A percentile compares a stretch with the other conserved stretches of the same genome.
These are phyloP conservation scores for Rhagonycha lutea DNA, from an alignment of 2,888 invertebrate species.

Conservation along the genomic window DNA sequence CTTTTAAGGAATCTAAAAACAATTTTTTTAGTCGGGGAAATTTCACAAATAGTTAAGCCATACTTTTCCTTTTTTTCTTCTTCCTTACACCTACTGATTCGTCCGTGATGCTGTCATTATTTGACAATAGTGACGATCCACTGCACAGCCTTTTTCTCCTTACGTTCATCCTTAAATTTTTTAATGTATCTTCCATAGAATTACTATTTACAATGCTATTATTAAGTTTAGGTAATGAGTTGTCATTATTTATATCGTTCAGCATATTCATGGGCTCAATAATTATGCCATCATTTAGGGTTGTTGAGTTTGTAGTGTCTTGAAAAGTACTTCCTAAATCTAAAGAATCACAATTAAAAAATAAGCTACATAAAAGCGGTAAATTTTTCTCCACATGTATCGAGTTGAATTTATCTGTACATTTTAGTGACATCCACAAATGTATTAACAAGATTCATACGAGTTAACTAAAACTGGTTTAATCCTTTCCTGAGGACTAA, in stretches of 20 bases:
- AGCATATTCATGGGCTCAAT: background rate
- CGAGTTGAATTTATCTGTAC: too few relatives aligned
- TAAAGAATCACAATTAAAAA: background rate
- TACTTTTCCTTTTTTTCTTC: slow-evolving; percentile 50
- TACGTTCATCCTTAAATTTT: slow-evolving; percentile 53
- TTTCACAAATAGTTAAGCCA: slow-evolving; percentile 20
- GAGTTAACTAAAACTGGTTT: too few relatives aligned
- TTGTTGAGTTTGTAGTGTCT: background rate
- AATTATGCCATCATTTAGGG: background rate
- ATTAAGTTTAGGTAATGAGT: slow-evolving; percentile 16
- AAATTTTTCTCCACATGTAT: too few relatives aligned
- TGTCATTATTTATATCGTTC: slow-evolving; percentile 6
- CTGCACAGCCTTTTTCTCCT: slow-evolving; percentile 52
- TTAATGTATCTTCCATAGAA: slow-evolving; percentile 48
- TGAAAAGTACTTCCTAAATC: background rate
- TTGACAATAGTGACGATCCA: slow-evolving; percentile 52
- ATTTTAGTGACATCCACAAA: too few relatives aligned
- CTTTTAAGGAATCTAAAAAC: slow-evolving; percentile 50
- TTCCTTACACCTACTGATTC: slow-evolving; percentile 45
- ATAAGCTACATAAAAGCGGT: background rate
- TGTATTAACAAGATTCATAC: too few relatives aligned
- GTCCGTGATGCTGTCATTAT: slow-evolving; percentile 47
- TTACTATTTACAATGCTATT: slow-evolving; percentile 39
- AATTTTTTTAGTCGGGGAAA: background rate
- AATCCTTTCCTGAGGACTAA: too few relatives aligned